Evolutionary conservation across 1,140 invertebrate genomes (phyloP).

Genomic region (Drosophila grimshawi): DNA sequence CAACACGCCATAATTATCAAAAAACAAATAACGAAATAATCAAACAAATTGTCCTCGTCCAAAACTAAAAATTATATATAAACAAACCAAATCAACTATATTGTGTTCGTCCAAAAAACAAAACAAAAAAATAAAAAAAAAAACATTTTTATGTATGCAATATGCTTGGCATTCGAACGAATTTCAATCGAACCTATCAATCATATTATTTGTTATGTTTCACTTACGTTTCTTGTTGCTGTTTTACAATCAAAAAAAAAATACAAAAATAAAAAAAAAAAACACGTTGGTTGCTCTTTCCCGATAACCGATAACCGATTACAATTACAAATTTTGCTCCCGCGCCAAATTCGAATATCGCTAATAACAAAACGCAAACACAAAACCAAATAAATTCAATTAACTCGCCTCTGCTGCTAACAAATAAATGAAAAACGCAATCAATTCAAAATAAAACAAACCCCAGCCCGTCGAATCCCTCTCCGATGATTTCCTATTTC

Average conservation of each 20-base stretch:
- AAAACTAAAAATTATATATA: conserved; percentile 62
- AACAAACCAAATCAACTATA: conserved; percentile 44
- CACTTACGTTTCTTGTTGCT: conserved; percentile 78
- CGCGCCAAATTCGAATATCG: conserved; percentile 52
- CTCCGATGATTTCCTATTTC: conserved; percentile 98
- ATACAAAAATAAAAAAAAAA: conserved; percentile 34
- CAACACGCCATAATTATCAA: conserved; percentile 49
- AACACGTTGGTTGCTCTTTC: conserved; percentile 64
- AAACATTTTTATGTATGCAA: conserved; percentile 52
- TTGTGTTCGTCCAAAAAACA: conserved; percentile 73
- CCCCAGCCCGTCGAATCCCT: conserved; percentile 91
- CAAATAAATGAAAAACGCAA: conserved; percentile 28
- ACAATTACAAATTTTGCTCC: conserved; percentile 23
- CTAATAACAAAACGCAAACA: conserved; percentile 16
- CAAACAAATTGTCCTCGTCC: conserved; percentile 70
- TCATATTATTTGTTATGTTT: conserved; percentile 64
- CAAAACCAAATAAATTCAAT: conserved; percentile 33
- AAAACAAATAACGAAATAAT: conserved; percentile 59
- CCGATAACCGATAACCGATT: conserved; percentile 31
- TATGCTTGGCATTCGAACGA: conserved; percentile 71
- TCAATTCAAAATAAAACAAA: conserved; percentile 30
- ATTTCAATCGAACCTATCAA: conserved; percentile 60
- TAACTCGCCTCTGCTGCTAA: conserved; percentile 59
- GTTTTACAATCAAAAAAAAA: conserved; percentile 48
- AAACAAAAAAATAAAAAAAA: conserved; percentile 41